Percentiles rank a stretch among this genome's conserved stretches.
phyloP scores from a whole-genome alignment of 37 sponge, comb jelly and placozoan species.

The Halichondria panicea region DNA sequence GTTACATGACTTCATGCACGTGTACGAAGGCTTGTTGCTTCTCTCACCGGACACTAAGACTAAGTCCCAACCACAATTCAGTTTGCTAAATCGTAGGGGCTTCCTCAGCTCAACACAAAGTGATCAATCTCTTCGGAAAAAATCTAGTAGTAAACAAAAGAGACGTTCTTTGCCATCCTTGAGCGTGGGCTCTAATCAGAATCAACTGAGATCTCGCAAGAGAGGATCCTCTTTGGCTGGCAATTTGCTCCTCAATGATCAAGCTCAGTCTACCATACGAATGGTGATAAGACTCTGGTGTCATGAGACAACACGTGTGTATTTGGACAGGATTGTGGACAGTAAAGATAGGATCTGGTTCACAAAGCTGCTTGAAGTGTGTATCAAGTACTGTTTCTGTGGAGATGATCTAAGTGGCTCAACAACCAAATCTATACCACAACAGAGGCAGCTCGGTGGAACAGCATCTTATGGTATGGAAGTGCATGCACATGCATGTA shows the following conservation, averaged over 20 bases:
- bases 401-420: constrained; percentile 17
- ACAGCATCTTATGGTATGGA: too few relatives aligned
- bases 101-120: constrained; percentile 1
- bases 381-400: constrained; percentile 73
- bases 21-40: constrained; percentile 51
- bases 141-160: constrained; percentile 11
- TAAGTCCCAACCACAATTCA: constrained; percentile 18
- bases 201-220: not conserved
- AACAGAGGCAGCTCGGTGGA: too few relatives aligned
- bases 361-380: constrained; percentile 55
- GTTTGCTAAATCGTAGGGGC: constrained; percentile 24
- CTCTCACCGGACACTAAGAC: constrained; percentile 36
- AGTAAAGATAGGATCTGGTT: constrained; percentile 66
- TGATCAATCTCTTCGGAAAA: not conserved
- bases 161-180: not conserved
- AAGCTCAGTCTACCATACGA: constrained; percentile 19
- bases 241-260: not conserved
- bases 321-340: constrained; percentile 46
- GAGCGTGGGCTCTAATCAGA: not conserved
- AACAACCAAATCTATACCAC: not conserved
- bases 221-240: not conserved
- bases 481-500: too few relatives aligned
- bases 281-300: constrained; percentile 71
- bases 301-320: constrained; percentile 74
- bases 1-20: constrained; percentile 41